These are phyloP conservation scores for Emydura subglobosa DNA, from an alignment of 2,113 vertebrate species.

Conservation along the genomic window DNA sequence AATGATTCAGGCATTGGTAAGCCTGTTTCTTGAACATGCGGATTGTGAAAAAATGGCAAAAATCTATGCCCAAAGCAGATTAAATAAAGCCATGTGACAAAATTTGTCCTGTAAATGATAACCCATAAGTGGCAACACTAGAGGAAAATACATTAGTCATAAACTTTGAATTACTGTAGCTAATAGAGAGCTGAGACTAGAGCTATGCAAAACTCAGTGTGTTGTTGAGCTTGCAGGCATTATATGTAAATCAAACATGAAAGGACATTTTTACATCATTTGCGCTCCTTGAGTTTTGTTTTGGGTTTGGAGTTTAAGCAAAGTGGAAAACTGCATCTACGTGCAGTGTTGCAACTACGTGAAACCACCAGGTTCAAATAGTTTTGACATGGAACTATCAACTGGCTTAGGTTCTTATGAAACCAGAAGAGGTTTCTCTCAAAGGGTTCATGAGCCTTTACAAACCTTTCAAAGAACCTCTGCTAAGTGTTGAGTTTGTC, in stretches of 20 bases:
- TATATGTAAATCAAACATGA: no score
- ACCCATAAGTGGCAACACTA: constrained; percentile 29
- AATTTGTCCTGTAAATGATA: background rate
- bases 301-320: constrained; percentile 25
- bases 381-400: constrained; percentile 14
- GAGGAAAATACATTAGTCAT: constrained; percentile 18
- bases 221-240: background rate
- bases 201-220: background rate
- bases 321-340: constrained; percentile 15
- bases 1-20: constrained; percentile 52
- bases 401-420: background rate
- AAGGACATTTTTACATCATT: background rate
- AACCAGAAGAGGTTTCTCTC: background rate
- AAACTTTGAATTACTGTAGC: constrained; percentile 40
- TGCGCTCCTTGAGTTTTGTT: constrained; percentile 30
- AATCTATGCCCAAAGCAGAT: constrained; percentile 55
- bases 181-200: constrained; percentile 38
- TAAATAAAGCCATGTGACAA: constrained; percentile 40
- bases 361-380: constrained; percentile 30
- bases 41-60: constrained; percentile 54
- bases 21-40: constrained; percentile 36
- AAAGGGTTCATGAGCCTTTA: constrained; percentile 39
- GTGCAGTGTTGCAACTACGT: constrained; percentile 39
- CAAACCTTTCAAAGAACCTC: background rate
- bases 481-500: background rate